Base-by-base conservation (phyloP, 2,888 invertebrate genomes). In the Andrena praecox region DNA sequence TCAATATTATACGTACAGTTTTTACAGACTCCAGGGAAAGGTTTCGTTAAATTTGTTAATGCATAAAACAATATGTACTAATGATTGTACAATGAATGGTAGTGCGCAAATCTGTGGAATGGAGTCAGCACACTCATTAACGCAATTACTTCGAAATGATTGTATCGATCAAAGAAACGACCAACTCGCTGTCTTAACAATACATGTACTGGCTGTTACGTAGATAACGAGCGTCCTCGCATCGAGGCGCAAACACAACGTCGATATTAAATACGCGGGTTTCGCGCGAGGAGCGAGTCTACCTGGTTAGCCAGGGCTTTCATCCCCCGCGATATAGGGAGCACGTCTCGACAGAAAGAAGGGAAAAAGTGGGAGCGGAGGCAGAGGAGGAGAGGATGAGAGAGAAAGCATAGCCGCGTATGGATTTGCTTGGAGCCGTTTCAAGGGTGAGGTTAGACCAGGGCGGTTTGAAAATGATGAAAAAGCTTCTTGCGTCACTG, bases 401-500 rank as follows among this genome's bases (percentile, higher is more conserved):
- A 85, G 80, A 73, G 77, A 60, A 73, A 62, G 64, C 59, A 74
- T 67, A 59, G 71, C 74, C 77, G 89, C 86, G 89, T 89, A 89
- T 89, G 89, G 90, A 90, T 89, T 89, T 82, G 89, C 89, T 85
- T 72, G 79, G 78, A 75, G 81, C 80, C 78, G 85, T 88, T 85
- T 83, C 75, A 80, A 78, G 85, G 87, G 86, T 84, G 82, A 89
- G 90, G 90, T 87, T 85, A 86, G 89, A 78, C 72, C 82, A 83
- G 86, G 78, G 79, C 80, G 85, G 87, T 86, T 88, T 85, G 83
- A 85, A 89, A 89, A 89, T 87, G 89, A 89, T 90, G 90, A 91
- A 90, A 91, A 91, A 91, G 91, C 89, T 90, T 89, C 91, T 89
- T 90, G 88, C 90, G 90, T 89, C 89, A 91, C 89, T 91, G 90